Percentiles rank a stretch among this genome's conserved stretches.
Evolutionary conservation across 2,888 invertebrate species (phyloP).

Genomic region (Listrodromus nycthemerus): DNA sequence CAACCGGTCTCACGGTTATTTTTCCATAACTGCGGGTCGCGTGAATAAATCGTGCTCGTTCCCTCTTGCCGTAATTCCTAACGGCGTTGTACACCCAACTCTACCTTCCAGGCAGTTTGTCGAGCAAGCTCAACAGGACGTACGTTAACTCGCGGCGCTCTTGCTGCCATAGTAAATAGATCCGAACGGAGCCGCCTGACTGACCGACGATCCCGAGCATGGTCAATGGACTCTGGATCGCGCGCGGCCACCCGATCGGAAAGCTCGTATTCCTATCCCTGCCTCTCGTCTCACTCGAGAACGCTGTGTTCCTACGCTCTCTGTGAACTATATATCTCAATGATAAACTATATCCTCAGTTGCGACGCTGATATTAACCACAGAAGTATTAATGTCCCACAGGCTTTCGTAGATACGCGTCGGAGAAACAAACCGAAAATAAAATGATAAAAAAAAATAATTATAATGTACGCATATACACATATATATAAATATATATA

Average conservation of each 20-base stretch:
- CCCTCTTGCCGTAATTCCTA: slow-evolving; percentile 14
- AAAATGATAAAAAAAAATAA: neutral
- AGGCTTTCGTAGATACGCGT: slow-evolving; percentile 36
- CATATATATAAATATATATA: slow-evolving; percentile 32
- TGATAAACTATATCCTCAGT: slow-evolving; percentile 11
- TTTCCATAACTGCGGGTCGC: slow-evolving; percentile 7
- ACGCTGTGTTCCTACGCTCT: neutral
- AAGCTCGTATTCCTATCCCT: slow-evolving; percentile 57
- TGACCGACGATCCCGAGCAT: slow-evolving; percentile 53
- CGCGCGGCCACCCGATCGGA: slow-evolving; percentile 51
- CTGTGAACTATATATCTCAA: slow-evolving; percentile 6
- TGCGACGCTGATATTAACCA: neutral
- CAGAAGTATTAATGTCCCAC: slow-evolving; percentile 36
- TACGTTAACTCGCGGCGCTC: slow-evolving; percentile 51
- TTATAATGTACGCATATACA: slow-evolving; percentile 7
- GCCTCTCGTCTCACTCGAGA: slow-evolving; percentile 30
- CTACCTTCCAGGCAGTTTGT: slow-evolving; percentile 55
- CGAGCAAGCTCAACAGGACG: slow-evolving; percentile 63
- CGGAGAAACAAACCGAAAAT: neutral
- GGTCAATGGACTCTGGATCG: slow-evolving; percentile 61
- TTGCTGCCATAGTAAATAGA: slow-evolving; percentile 28
- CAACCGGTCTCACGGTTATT: neutral
- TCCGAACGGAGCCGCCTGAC: slow-evolving; percentile 44
- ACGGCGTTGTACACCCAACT: slow-evolving; percentile 2
- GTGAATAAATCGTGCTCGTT: slow-evolving; percentile 22